Conservation (phyloP, 1,140 invertebrate genomes). For the Augochlora pura region DNA sequence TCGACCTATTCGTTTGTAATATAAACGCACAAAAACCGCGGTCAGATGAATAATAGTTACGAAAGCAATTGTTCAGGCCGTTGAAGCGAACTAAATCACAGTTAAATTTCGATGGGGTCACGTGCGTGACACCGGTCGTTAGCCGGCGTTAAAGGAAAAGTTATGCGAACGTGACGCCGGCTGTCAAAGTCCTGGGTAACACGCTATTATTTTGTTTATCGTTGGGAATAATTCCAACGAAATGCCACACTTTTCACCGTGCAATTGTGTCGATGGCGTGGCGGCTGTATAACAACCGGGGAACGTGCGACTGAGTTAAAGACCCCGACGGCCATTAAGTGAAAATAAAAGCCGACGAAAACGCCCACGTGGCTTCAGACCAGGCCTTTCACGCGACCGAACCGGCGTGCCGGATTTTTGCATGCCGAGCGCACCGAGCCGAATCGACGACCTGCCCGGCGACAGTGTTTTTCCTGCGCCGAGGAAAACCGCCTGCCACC, state of each 20-base stretch:
- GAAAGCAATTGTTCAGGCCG: no score
- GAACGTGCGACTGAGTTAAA: conserved; percentile 9
- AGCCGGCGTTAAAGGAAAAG: conserved; percentile 20
- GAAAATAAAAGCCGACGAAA: conserved; percentile 32
- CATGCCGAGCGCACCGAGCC: conserved; percentile 12
- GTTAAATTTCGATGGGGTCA: background rate
- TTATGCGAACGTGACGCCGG: no score
- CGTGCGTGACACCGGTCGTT: conserved; percentile 44
- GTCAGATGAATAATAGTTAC: no score
- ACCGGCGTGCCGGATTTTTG: conserved; percentile 9
- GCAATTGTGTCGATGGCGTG: background rate
- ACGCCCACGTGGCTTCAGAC: conserved; percentile 50
- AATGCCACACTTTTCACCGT: no score
- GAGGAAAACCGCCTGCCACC: conserved; percentile 39
- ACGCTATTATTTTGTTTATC: conserved; percentile 14
- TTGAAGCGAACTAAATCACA: no score
- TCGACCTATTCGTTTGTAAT: no score
- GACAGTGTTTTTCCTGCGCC: conserved; percentile 32
- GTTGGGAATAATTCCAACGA: background rate
- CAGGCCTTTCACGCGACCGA: conserved; percentile 45
- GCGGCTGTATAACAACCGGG: background rate
- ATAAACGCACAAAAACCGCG: no score
- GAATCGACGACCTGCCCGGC: conserved; percentile 24
- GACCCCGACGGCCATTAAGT: conserved; percentile 22
- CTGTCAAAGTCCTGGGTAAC: no score